Conservation (phyloP, 2,113 vertebrate genomes). For the Vicugna pacos region DNA sequence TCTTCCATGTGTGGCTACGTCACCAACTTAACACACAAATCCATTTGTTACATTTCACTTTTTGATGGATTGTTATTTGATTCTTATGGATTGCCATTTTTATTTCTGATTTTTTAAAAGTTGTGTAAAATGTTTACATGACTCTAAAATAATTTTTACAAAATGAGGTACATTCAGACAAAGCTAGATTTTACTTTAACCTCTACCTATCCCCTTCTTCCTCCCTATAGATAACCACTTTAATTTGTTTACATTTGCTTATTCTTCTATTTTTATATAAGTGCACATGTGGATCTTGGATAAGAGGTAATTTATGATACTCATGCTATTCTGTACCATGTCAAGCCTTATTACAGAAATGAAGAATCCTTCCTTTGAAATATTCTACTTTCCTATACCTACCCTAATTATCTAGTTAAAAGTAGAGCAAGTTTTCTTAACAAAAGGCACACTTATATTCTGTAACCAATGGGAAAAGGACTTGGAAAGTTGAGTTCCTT, state of each 20-base stretch:
- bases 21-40: not conserved
- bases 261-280: not conserved
- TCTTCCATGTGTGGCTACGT: not conserved
- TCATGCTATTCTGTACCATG: not conserved
- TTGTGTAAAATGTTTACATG: not conserved
- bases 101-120: not conserved
- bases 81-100: not conserved
- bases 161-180: not conserved
- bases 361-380: constrained; percentile 22
- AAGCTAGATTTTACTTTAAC: not conserved
- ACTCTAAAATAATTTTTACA: not conserved
- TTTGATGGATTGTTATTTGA: not conserved
- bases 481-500: constrained; percentile 58
- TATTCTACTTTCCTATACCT: not conserved
- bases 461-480: not conserved
- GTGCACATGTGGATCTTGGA: not conserved
- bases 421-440: constrained; percentile 39
- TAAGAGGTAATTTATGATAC: not conserved
- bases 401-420: constrained; percentile 32
- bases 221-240: not conserved
- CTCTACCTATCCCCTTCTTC: not conserved
- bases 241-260: constrained; percentile 8
- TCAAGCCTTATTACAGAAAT: constrained; percentile 10
- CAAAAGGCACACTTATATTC: not conserved
- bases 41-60: not conserved